phyloP scores from a whole-genome alignment of 2,113 vertebrate species.

The Polyodon spathula region DNA sequence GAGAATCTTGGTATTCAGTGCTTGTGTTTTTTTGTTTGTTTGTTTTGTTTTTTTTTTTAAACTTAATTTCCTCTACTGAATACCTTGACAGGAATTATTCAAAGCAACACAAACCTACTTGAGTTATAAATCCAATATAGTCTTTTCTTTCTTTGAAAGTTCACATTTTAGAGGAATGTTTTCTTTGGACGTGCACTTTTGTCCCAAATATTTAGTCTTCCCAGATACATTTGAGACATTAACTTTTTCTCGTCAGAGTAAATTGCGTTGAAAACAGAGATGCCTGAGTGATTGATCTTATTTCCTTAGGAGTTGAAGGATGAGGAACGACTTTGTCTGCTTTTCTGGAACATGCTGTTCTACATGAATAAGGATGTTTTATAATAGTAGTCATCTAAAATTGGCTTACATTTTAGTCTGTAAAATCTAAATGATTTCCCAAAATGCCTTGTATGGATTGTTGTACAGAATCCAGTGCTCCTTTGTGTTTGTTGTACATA shows the following conservation, averaged over 20 bases:
- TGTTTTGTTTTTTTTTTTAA: too few species aligned
- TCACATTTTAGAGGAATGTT: neutral
- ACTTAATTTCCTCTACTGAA: too few species aligned
- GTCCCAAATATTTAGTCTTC: conserved; percentile 25
- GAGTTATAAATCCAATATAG: too few species aligned
- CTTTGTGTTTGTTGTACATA: too few species aligned
- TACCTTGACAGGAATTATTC: too few species aligned
- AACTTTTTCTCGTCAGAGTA: conserved; percentile 28
- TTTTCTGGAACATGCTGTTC: conserved; percentile 24
- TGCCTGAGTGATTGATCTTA: conserved; percentile 24
- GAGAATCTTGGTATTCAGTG: too few species aligned
- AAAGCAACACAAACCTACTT: too few species aligned
- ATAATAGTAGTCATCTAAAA: conserved; percentile 10
- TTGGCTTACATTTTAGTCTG: conserved; percentile 4
- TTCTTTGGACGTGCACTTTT: conserved; percentile 19
- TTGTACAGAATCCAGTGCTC: neutral
- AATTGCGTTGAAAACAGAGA: conserved; percentile 18
- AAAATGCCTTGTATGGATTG: conserved; percentile 11
- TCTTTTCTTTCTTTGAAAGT: neutral
- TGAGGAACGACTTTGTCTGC: too few species aligned
- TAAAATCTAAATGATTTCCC: conserved; percentile 3
- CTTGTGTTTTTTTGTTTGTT: too few species aligned
- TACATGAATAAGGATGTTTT: conserved; percentile 17
- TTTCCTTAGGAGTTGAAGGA: conserved; percentile 21
- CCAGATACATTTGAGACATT: conserved; percentile 32